Evolutionary conservation across 2,797 vertebrate genomes (phyloP).

Genomic region (Myotis planiceps): DNA sequence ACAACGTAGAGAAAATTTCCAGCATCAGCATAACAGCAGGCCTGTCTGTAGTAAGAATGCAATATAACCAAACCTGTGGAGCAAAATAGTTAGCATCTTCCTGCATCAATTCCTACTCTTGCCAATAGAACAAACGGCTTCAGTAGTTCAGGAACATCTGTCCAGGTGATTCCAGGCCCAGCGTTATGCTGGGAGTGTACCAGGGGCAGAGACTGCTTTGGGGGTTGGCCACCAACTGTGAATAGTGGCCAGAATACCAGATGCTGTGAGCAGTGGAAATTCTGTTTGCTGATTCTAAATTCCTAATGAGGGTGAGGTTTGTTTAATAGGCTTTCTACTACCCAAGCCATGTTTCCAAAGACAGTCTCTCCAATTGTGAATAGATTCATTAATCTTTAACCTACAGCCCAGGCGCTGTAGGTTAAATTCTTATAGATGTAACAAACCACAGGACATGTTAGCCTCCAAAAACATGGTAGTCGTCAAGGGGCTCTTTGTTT

Average conservation of each 20-base stretch:
- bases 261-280: not conserved
- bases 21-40: not conserved
- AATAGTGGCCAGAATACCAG: not conserved
- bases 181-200: not conserved
- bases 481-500: not conserved
- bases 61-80: not conserved
- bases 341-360: not conserved
- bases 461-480: not conserved
- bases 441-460: not conserved
- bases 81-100: not conserved
- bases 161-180: not conserved
- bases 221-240: not conserved
- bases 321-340: constrained; percentile 6
- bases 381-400: constrained; percentile 42
- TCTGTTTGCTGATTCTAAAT: constrained; percentile 17
- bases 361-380: not conserved
- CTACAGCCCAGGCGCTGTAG: not conserved
- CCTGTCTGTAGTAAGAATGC: not conserved
- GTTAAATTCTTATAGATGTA: not conserved
- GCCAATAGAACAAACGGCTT: not conserved
- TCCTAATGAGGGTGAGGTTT: not conserved
- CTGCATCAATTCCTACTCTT: not conserved
- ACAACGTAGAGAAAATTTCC: not conserved
- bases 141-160: not conserved
- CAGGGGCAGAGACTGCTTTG: not conserved